A percentile compares a stretch with the other conserved stretches of the same genome.
Evolutionary conservation across 1,140 invertebrate genomes (phyloP).

Genomic region (Brachionus manjavacas): DNA sequence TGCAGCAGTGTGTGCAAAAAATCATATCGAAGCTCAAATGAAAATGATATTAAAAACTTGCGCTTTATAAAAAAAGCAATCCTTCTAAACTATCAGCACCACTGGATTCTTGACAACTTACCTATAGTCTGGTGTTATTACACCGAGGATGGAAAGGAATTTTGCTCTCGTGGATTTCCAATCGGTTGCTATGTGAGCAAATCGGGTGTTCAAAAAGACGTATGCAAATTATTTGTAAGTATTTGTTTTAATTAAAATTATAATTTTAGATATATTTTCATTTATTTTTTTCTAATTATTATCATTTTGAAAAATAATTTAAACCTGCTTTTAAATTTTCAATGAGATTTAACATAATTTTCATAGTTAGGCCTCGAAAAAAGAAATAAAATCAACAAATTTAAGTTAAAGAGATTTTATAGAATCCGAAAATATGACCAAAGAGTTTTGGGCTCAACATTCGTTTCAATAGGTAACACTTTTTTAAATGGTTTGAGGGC

Average conservation of each 20-base stretch:
- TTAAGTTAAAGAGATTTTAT: no score
- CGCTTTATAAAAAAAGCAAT: constrained; percentile 68
- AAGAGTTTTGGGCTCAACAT: no score
- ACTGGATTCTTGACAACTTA: constrained; percentile 93
- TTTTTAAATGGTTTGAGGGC: no score
- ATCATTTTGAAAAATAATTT: no score
- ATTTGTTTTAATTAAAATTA: not conserved
- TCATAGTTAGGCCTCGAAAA: no score
- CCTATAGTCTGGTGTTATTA: constrained; percentile 83
- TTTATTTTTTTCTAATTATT: no score
- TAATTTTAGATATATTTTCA: not conserved
- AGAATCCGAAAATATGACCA: no score
- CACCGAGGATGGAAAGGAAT: constrained; percentile 68
- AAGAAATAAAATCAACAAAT: no score
- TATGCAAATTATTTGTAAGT: constrained; percentile 55
- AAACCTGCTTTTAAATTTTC: no score
- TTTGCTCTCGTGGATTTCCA: constrained; percentile 89
- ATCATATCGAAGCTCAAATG: constrained; percentile 66
- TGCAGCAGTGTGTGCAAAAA: constrained; percentile 72
- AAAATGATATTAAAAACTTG: constrained; percentile 64
- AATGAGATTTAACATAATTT: no score
- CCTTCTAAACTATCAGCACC: constrained; percentile 93
- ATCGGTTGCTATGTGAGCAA: constrained; percentile 85
- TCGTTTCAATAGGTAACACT: no score
- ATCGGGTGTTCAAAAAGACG: constrained; percentile 62